These are phyloP conservation scores for Andrena hattorfiana DNA, from an alignment of 2,888 invertebrate genomes.

Conservation along the genomic window DNA sequence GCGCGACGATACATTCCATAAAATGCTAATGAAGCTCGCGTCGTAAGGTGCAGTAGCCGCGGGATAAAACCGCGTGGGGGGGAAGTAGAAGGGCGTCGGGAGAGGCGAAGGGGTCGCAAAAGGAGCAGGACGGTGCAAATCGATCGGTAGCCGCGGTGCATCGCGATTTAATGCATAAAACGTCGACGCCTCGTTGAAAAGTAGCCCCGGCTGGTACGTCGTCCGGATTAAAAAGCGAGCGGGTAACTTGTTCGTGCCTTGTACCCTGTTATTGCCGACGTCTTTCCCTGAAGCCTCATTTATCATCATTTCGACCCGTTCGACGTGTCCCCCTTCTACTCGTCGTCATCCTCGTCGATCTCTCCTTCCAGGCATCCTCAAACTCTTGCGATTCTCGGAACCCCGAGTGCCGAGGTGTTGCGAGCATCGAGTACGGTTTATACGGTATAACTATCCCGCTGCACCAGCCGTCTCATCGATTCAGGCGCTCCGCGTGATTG, in stretches of 20 bases:
- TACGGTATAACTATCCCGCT: too few relatives aligned
- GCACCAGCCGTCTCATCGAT: too few relatives aligned
- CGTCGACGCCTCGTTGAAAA: constrained; percentile 50
- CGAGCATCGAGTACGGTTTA: too few relatives aligned
- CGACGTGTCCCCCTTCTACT: neutral
- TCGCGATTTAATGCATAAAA: constrained; percentile 60
- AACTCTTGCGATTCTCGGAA: too few relatives aligned
- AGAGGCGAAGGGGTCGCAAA: constrained; percentile 2
- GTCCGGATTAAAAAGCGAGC: constrained; percentile 47
- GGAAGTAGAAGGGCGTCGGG: neutral
- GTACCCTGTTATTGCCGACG: constrained; percentile 34
- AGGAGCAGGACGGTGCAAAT: constrained; percentile 24
- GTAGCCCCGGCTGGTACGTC: constrained; percentile 6
- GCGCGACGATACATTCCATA: constrained; percentile 56
- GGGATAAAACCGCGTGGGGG: neutral
- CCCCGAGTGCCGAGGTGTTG: too few relatives aligned
- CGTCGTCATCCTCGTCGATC: neutral
- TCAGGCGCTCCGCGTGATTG: neutral
- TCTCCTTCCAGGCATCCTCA: too few relatives aligned
- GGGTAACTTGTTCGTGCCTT: constrained; percentile 15
- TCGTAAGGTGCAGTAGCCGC: constrained; percentile 53
- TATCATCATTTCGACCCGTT: constrained; percentile 6
- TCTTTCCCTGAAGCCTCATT: constrained; percentile 1
- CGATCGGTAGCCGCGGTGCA: constrained; percentile 54
- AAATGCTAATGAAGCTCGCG: constrained; percentile 70